Conservation (phyloP, 2,113 vertebrate species). For the Notothenia rossii region DNA sequence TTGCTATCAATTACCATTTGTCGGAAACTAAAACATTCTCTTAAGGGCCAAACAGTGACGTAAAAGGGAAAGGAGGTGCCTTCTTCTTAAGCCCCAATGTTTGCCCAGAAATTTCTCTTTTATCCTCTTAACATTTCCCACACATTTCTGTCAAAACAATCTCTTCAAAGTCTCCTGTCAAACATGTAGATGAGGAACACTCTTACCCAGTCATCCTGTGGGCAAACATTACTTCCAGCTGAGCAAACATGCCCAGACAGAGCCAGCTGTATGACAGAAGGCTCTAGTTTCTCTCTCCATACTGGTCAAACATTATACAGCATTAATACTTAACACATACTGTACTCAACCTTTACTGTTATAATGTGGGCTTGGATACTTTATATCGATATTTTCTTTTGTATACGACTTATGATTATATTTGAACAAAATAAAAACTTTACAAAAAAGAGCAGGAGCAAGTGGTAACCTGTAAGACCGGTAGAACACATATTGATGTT, state of each 20-base stretch:
- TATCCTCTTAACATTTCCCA: slow-evolving; percentile 73
- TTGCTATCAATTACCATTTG: slow-evolving; percentile 27
- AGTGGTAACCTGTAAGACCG: neutral
- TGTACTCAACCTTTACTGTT: slow-evolving; percentile 8
- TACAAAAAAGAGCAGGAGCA: neutral
- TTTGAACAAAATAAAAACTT: neutral
- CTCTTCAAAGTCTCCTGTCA: slow-evolving; percentile 77
- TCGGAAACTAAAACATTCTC: slow-evolving; percentile 18
- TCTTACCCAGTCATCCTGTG: slow-evolving; percentile 71
- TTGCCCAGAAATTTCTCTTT: slow-evolving; percentile 72
- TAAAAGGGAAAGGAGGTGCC: slow-evolving; percentile 30
- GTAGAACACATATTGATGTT: neutral
- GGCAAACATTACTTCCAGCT: slow-evolving; percentile 82
- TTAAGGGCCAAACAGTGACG: slow-evolving; percentile 17
- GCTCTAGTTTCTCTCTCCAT: slow-evolving; percentile 64
- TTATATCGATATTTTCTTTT: neutral
- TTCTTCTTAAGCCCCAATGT: slow-evolving; percentile 54
- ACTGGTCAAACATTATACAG: slow-evolving; percentile 53
- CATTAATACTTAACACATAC: slow-evolving; percentile 28
- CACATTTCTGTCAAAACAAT: slow-evolving; percentile 80
- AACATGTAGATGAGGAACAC: slow-evolving; percentile 78
- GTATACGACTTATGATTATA: neutral
- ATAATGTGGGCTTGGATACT: neutral
- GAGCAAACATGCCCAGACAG: slow-evolving; percentile 77
- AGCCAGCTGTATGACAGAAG: slow-evolving; percentile 69